Evolutionary conservation across 2,888 invertebrate species (phyloP), one percentile per base, ranked within the genome.

Genomic region (Eulithis prunata): DNA sequence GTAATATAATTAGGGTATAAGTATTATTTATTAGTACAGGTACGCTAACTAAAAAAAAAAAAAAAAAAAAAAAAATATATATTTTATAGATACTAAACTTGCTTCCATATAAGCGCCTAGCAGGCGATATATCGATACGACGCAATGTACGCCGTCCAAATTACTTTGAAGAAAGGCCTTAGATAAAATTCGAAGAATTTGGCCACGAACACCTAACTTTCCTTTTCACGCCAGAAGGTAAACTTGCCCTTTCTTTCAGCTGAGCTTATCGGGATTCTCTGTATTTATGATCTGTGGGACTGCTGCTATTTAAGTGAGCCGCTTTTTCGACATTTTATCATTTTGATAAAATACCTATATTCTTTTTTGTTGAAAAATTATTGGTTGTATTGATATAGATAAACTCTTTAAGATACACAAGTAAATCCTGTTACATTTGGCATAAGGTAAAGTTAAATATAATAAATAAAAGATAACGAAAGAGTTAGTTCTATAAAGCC

Each of bases 201-300:
- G 56, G 56, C 56, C 47, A 57, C 57, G 41, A 68, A 70, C 71
- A 69, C 62, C 65, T 64, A 72, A 71, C 69, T 73, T 75, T 71
- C 65, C 66, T 63, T 72, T 67, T 66, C 65, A 65, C 66, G 59
- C 69, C 69, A 72, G 68, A 71, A 70, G 66, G 61, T 41, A 72
- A 74, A 73, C 68, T 76, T 72, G 64, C 55, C 69, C 69, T 73
- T 73, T 73, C 59, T 56, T 56, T 55, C 59, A 59, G 63, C 77
- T 73, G 74, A 78, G 84, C 84, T 87, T 87, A 87, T 85, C 87
- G 82, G 83, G 84, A 82, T 82, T 78, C 81, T 75, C 78, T 76
- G 83, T 86, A 86, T 87, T 88, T 88, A 86, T 85, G 85, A 85
- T 82, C 83, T 80, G 81, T 77, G 78, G 78, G 76, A 81, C 21